Evolutionary conservation across 2,113 vertebrate genomes (phyloP), one percentile per base, ranked within the genome.

Genomic region (Saccopteryx bilineata): DNA sequence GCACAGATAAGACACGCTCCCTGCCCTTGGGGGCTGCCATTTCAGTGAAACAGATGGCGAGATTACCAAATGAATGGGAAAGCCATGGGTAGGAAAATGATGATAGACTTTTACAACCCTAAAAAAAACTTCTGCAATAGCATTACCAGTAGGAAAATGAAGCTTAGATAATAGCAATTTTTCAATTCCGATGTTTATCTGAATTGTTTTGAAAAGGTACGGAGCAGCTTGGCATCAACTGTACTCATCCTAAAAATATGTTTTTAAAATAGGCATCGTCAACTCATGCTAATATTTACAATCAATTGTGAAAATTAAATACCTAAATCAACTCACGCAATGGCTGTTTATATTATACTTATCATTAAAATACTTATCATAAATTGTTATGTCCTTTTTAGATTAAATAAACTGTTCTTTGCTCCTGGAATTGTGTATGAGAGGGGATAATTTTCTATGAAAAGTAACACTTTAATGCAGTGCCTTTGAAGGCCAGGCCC

Each of bases 21-120:
- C 80, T 96, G 94, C 91, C 96, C 91, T 96, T 81, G 72, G 74
- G 93, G 82, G 84, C 78, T 94, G 78, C 82, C 94, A 87, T 90
- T 94, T 94, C 79, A 87, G 50, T 19, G 83, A 84, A 93, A 86
- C 94, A 97, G 95, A 95, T 93, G 93, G 89, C 17, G 5, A 83
- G 94, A 94, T 96, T 94, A 90, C 71, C 75, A 75, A 82, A 94
- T 72, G 89, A 88, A 93, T 76, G 86, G 52, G 71, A 50, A 61
- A 82, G 74, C n/a, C n/a, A 61, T 48, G 26, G 78, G 86, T 79
- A 94, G 72, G 54, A 68, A 94, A 95, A 87, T 79, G 60, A 81
- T 0, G 33, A 46, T 17, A 52, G 88, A 80, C 61, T 91, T 93
- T 92, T 81, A 91, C 39, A 83, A 39, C 14, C n/a, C 54, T 81